Conservation (phyloP, 2,888 invertebrate genomes). For the Aspidapion aeneum region DNA sequence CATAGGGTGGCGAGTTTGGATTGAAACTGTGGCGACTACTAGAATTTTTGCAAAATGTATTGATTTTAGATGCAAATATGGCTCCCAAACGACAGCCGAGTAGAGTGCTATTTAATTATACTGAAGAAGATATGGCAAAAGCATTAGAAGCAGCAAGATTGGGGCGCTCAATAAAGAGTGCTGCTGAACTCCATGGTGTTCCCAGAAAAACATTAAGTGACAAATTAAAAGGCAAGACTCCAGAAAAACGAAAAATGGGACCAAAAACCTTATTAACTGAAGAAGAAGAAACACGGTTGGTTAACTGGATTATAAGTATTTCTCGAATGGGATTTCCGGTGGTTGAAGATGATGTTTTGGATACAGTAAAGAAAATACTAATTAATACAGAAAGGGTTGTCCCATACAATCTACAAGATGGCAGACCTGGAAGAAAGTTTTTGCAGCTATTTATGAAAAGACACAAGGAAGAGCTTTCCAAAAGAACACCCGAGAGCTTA, state of each 20-base stretch:
- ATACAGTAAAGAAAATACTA: conserved; percentile 13
- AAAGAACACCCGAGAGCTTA: conserved; percentile 8
- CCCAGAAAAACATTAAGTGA: conserved; percentile 10
- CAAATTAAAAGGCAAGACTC: conserved; percentile 14
- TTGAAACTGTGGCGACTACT: conserved; percentile 5
- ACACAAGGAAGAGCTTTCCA: conserved; percentile 7
- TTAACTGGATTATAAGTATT: conserved; percentile 20
- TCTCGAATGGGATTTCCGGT: conserved; percentile 19
- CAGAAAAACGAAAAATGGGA: conserved; percentile 13
- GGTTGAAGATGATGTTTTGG: conserved; percentile 10
- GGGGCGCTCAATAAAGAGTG: conserved; percentile 13
- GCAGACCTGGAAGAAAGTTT: conserved; percentile 8
- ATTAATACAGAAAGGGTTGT: not conserved
- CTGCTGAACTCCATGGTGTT: conserved; percentile 8
- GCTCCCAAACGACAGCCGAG: not conserved
- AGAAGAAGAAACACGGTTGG: conserved; percentile 13
- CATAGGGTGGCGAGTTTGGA: conserved; percentile 5
- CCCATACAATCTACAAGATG: conserved; percentile 1
- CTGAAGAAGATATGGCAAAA: not conserved
- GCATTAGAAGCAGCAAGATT: conserved; percentile 6
- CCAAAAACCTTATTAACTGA: conserved; percentile 9
- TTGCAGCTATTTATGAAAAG: conserved; percentile 8
- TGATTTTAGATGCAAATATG: not conserved
- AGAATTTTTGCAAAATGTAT: not conserved
- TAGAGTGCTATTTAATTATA: not conserved